Evolutionary conservation across 2,797 vertebrate species (phyloP).

Genomic region (Anguilla obscura): DNA sequence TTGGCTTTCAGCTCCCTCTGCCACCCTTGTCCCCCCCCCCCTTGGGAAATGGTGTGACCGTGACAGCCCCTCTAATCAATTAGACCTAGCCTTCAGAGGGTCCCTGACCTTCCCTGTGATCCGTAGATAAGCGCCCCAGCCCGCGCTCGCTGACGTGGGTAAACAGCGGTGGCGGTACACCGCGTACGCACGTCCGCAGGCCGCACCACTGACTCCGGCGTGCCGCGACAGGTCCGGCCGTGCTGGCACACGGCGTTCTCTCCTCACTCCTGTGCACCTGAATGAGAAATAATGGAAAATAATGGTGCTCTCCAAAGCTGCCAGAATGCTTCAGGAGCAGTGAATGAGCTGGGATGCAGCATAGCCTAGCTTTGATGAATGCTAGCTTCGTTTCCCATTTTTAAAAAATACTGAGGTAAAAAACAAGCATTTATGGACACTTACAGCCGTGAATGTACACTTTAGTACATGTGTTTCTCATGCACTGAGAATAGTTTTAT

Average conservation of each 20-base stretch:
- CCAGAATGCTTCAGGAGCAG: neutral
- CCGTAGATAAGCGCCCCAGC: neutral
- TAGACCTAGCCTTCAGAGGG: slow-evolving; percentile 42
- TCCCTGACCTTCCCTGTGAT: slow-evolving; percentile 35
- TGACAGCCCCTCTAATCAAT: slow-evolving; percentile 48
- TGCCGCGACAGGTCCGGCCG: neutral
- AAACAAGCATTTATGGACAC: neutral
- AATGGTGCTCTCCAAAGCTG: neutral
- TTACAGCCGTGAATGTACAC: neutral
- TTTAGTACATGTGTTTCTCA: neutral
- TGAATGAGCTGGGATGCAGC: neutral
- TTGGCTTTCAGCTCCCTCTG: slow-evolving; percentile 35
- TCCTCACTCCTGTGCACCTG: neutral
- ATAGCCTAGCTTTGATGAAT: neutral
- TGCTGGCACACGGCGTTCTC: slow-evolving; percentile 9
- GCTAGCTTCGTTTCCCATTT: neutral
- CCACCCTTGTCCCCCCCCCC: slow-evolving; percentile 45
- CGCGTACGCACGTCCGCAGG: neutral
- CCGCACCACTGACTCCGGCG: neutral
- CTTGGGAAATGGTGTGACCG: slow-evolving; percentile 49
- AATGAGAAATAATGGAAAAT: no score
- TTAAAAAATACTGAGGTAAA: neutral
- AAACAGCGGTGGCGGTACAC: neutral
- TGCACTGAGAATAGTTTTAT: neutral
- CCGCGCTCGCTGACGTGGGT: neutral